Percentiles rank a stretch among this genome's conserved stretches.
These are phyloP conservation scores for Neodon shergylaensis DNA, from an alignment of 2,113 vertebrate species.

Conservation along the genomic window DNA sequence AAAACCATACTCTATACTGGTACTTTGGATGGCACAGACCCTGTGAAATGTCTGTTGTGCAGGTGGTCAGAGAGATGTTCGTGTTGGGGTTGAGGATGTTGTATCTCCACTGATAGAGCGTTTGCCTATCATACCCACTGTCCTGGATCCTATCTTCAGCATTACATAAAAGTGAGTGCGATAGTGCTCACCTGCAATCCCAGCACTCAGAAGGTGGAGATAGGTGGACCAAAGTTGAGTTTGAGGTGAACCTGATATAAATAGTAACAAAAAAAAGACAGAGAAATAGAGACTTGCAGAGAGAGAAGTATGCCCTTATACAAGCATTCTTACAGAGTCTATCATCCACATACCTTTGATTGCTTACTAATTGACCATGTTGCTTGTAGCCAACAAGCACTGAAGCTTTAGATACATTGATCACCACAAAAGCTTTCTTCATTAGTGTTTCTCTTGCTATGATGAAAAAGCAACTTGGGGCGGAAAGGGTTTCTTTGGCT, in stretches of 20 bases:
- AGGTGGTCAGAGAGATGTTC: not conserved
- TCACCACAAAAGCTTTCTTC: not conserved
- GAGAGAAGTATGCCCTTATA: not conserved
- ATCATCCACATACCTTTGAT: not conserved
- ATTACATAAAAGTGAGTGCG: not conserved
- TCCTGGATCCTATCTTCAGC: not conserved
- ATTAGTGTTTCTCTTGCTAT: not conserved
- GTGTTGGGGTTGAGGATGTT: not conserved
- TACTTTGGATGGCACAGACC: not conserved
- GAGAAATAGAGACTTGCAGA: not conserved
- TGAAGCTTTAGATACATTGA: not conserved
- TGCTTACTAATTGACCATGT: not conserved
- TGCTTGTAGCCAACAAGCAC: slow-evolving; percentile 3
- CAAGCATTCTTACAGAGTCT: not conserved
- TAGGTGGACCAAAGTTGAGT: too few species aligned
- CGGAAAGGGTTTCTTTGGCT: not conserved
- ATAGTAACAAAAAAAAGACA: not conserved
- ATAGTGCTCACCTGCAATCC: not conserved
- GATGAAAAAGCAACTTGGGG: not conserved
- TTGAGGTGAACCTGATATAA: not conserved
- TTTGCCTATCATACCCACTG: not conserved
- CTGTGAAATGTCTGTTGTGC: not conserved
- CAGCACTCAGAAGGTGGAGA: too few species aligned
- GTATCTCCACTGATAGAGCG: not conserved
- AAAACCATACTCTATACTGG: not conserved